Base-by-base conservation (phyloP, 2,888 invertebrate genomes). In the Pyrrhosoma nymphula region DNA sequence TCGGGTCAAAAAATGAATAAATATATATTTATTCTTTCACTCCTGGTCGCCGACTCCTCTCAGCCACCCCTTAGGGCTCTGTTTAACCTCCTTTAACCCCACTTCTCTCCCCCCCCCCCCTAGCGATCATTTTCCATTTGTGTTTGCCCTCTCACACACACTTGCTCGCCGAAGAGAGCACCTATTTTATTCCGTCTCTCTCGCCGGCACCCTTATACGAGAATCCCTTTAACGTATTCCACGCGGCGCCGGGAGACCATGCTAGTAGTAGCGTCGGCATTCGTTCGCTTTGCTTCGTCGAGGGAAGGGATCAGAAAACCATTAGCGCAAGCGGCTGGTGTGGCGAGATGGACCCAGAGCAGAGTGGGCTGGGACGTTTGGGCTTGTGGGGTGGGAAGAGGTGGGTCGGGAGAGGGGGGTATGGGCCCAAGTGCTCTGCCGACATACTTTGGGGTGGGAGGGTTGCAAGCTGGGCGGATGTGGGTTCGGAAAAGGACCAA, bases 191-290 rank as follows among this genome's bases (percentile, higher is more conserved):
- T 82, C 35, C 82, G 30, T 35, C 82, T 82, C 82, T 35, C 82
- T 16, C 39, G 26, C 60, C 14, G 35, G 16, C 35, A 30, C 90
- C 88, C 69, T 88, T 55, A 39, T 47, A n/a, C 56, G 47, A 69
- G 60, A 93, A 93, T 93, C 93, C 93, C 93, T 93, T 93, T 93
- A 93, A 93, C 93, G 69, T 93, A 93, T 93, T 93, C 93, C n/a
- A 69, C 69, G 56, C 47, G 91, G 91, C 82, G 35, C 63, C 47
- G 47, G 60, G 39, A 63, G 63, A 39, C 91, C 82, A 14, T 69
- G 26, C 20, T 26, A 69, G 69, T 14, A 35, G 30, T 1, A 35
- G 82, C 82, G 35, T 39, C 39, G 23, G 60, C 63, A 63, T 63
- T 63, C 91, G 91, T 91, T n/a, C 93, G 93, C 23, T 63, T 47